Evolutionary conservation across 1,140 invertebrate species (phyloP).

Genomic region (Ceratina japonica): DNA sequence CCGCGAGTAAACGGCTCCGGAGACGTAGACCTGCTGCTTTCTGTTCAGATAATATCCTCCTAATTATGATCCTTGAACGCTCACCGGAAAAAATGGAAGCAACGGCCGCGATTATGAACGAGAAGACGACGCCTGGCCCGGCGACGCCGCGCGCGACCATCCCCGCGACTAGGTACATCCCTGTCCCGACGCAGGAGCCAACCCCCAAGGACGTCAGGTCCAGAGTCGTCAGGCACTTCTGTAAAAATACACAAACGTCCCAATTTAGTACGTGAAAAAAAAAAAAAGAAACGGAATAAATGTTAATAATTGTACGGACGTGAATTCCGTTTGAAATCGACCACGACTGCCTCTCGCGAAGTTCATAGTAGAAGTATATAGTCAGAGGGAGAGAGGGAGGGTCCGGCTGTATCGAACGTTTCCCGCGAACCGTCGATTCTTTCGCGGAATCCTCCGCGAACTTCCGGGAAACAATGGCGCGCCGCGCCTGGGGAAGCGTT

Average conservation of each 20-base stretch:
- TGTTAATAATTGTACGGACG: too few species aligned
- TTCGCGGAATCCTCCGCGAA: background rate
- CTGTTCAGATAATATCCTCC: too few species aligned
- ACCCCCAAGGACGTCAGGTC: slow-evolving; percentile 95
- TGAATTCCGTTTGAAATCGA: too few species aligned
- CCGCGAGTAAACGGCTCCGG: too few species aligned
- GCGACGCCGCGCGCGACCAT: slow-evolving; percentile 92
- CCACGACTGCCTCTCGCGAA: too few species aligned
- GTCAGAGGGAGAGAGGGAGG: background rate
- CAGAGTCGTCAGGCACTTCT: slow-evolving; percentile 94
- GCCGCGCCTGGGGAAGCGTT: background rate
- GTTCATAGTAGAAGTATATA: background rate
- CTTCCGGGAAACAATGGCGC: slow-evolving; percentile 8
- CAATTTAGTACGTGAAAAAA: background rate
- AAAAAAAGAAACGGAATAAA: background rate
- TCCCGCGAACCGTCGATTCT: background rate
- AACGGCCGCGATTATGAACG: slow-evolving; percentile 93
- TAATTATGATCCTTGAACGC: slow-evolving; percentile 24
- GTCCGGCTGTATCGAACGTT: background rate
- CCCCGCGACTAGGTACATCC: slow-evolving; percentile 95
- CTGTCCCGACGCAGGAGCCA: slow-evolving; percentile 95
- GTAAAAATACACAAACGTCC: slow-evolving; percentile 61
- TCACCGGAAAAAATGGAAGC: slow-evolving; percentile 95
- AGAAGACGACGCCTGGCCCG: slow-evolving; percentile 92
- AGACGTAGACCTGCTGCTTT: too few species aligned